phyloP scores from a whole-genome alignment of 1,140 invertebrate genomes.

The Catajapyx aquilonaris region DNA sequence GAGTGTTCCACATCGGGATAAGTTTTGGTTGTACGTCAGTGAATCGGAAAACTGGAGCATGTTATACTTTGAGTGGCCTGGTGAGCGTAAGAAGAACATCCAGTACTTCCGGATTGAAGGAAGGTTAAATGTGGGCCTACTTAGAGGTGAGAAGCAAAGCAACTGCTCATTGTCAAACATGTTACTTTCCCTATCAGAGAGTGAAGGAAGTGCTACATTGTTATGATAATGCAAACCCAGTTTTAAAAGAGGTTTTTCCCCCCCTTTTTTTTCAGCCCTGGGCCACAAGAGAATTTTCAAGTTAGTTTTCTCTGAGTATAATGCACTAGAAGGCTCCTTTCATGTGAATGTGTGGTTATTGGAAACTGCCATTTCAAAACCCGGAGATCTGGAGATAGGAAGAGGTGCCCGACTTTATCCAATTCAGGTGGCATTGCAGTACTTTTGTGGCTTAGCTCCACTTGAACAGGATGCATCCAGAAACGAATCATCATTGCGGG shows the following conservation, averaged over 20 bases:
- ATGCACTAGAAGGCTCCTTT: too few species aligned
- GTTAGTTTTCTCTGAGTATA: constrained; percentile 5
- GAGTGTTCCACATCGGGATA: constrained; percentile 8
- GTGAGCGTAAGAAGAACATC: constrained; percentile 11
- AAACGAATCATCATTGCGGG: constrained; percentile 8
- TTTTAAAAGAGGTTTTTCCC: constrained; percentile 7
- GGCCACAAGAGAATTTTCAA: constrained; percentile 4
- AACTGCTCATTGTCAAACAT: constrained; percentile 9
- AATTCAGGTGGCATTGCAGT: too few species aligned
- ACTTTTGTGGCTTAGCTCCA: not conserved
- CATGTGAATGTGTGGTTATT: too few species aligned
- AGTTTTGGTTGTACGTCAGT: constrained; percentile 20
- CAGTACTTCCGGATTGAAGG: constrained; percentile 13
- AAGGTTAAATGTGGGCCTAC: constrained; percentile 8
- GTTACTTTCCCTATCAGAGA: constrained; percentile 4
- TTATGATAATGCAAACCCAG: not conserved
- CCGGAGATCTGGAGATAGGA: too few species aligned
- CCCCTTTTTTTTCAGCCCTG: constrained; percentile 6
- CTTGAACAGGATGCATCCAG: not conserved
- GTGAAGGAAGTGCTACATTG: constrained; percentile 3
- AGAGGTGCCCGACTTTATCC: too few species aligned
- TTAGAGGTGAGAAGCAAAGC: constrained; percentile 9
- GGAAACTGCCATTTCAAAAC: too few species aligned
- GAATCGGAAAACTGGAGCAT: constrained; percentile 13
- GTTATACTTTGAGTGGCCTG: constrained; percentile 18